Base-by-base conservation (phyloP, 2,797 vertebrate genomes). In the Cossypha caffra region DNA sequence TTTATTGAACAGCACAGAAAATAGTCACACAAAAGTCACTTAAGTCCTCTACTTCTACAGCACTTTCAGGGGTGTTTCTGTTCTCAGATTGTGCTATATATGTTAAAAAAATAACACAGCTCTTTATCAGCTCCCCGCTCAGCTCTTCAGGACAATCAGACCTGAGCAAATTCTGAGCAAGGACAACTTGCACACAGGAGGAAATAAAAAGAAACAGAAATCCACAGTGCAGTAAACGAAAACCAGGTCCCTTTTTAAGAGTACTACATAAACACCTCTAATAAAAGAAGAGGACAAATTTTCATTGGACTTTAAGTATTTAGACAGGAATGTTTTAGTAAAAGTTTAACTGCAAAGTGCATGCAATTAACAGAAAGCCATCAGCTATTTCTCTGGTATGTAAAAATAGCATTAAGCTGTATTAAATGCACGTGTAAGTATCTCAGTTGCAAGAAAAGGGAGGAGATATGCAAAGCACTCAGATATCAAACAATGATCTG, bases 401-500 rank as follows among this genome's bases (percentile, higher is more conserved):
- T 91, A 97, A 97, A 97, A 97, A 92, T 90, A 94, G 85, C 93
- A 96, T 93, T 91, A 95, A 96, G 95, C 90, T 75, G 93, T 93
- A 96, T 96, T 96, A 97, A 95, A 97, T 23, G 80, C 95, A 95
- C 40, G 59, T 96, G 95, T 96, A 97, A 97, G 93, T 93, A 97
- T 97, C 96, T 95, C 93, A 64, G 95, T 95, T 96, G 96, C 95
- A 97, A 96, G 94, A 95, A 97, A 96, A 96, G 94, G 95, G 96
- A 97, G 96, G 96, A 97, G 96, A 96, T 95, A 97, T 96, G 95
- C 95, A 97, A 97, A 97, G 94, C 93, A 88, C 86, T 97, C 75
- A 58, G 96, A 97, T 97, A 96, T 96, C 96, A 97, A 97, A 97
- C 96, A 97, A 97, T 97, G 96, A 97, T 97, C 96, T 97, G 97